Conservation (phyloP, 2,113 vertebrate species). For the Macroglossus sobrinus region DNA sequence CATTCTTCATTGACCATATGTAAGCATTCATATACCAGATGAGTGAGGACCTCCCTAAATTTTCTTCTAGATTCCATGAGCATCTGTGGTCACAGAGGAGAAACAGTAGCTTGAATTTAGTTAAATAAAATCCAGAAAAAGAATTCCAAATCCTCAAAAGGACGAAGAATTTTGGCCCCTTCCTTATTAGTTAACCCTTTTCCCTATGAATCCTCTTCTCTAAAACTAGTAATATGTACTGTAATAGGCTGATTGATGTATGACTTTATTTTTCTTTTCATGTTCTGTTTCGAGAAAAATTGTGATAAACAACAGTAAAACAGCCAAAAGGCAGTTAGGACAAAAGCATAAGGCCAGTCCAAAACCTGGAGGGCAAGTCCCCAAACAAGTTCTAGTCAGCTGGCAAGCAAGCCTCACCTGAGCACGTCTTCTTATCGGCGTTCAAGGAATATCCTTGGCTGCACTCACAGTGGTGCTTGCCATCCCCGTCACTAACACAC, state of each 20-base stretch:
- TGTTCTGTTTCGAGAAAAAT: not conserved
- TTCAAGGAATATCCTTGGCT: constrained; percentile 88
- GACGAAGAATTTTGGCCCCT: not conserved
- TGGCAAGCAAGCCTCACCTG: constrained; percentile 79
- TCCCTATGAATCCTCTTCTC: not conserved
- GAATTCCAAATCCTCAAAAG: not conserved
- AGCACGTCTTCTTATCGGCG: constrained; percentile 88
- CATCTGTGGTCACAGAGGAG: not conserved
- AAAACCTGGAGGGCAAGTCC: accelerated
- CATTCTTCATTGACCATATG: not conserved
- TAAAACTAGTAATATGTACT: not conserved
- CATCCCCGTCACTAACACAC: constrained; percentile 83
- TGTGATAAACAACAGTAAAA: not conserved
- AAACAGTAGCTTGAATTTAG: not conserved
- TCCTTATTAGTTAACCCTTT: not conserved
- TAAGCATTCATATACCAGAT: not conserved
- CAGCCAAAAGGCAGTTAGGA: not conserved
- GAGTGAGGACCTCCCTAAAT: not conserved
- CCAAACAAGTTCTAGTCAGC: not conserved
- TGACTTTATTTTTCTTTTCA: not conserved
- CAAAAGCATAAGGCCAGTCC: not conserved
- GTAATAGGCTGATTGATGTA: too few species aligned
- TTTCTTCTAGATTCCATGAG: not conserved
- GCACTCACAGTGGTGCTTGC: constrained; percentile 88
- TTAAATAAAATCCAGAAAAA: not conserved